Percentiles rank a stretch among this genome's conserved stretches.
Evolutionary conservation across 2,113 vertebrate species (phyloP).

Genomic region (Poeciliopsis occidentalis): DNA sequence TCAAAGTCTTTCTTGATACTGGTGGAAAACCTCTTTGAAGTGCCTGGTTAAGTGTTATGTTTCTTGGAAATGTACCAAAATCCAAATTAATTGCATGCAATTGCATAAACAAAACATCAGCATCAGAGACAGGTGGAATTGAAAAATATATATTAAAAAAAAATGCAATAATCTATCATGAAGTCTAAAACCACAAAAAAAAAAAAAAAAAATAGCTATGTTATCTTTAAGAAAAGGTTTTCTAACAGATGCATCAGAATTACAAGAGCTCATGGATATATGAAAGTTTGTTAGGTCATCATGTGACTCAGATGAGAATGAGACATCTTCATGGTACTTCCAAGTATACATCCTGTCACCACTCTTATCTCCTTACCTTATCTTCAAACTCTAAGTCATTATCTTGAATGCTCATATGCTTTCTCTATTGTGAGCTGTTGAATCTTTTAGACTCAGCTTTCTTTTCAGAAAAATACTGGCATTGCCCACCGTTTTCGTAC

Average conservation of each 20-base stretch:
- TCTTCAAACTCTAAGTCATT: slow-evolving; percentile 57
- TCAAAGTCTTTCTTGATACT: too few species aligned
- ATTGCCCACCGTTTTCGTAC: slow-evolving; percentile 8
- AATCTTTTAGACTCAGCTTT: slow-evolving; percentile 31
- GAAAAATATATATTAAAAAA: slow-evolving; percentile 56
- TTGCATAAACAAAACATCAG: slow-evolving; percentile 37
- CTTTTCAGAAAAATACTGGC: slow-evolving; percentile 12
- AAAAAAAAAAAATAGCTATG: slow-evolving; percentile 77
- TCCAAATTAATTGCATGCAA: not conserved
- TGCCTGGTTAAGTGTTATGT: too few species aligned
- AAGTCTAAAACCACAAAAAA: slow-evolving; percentile 61
- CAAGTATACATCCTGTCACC: slow-evolving; percentile 29
- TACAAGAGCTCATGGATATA: slow-evolving; percentile 59
- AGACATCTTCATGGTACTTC: slow-evolving; percentile 62
- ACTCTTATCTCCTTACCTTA: slow-evolving; percentile 49
- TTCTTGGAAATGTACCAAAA: too few species aligned
- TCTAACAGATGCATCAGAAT: slow-evolving; percentile 65
- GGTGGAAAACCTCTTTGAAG: too few species aligned
- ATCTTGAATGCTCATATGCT: slow-evolving; percentile 35
- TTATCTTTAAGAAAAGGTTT: slow-evolving; percentile 80
- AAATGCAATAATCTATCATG: slow-evolving; percentile 25
- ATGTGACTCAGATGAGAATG: slow-evolving; percentile 79
- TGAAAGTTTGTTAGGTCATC: slow-evolving; percentile 71
- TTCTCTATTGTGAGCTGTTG: slow-evolving; percentile 9
- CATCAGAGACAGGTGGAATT: slow-evolving; percentile 38